A percentile compares a stretch with the other conserved stretches of the same genome.
phyloP scores from a whole-genome alignment of 2,113 vertebrate genomes.

The Pelobates fuscus region DNA sequence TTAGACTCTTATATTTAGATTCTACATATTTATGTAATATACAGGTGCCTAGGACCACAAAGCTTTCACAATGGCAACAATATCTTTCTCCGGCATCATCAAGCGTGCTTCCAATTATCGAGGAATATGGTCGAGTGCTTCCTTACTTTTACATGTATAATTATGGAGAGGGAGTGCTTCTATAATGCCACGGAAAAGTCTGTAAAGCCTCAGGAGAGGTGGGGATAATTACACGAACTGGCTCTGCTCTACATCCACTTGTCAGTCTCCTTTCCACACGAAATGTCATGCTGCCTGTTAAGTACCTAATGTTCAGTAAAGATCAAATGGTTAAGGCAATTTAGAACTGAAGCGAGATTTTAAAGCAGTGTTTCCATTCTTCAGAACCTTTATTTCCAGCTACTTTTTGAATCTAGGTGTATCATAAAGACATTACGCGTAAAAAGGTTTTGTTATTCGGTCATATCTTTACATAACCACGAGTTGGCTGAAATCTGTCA shows the following conservation, averaged over 20 bases:
- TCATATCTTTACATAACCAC: not conserved
- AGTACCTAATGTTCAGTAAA: slow-evolving; percentile 39
- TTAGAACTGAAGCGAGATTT: slow-evolving; percentile 16
- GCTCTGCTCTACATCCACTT: slow-evolving; percentile 26
- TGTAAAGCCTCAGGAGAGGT: slow-evolving; percentile 23
- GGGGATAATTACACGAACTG: slow-evolving; percentile 40
- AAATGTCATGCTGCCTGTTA: slow-evolving; percentile 46
- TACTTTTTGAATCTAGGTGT: slow-evolving; percentile 27
- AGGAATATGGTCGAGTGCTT: not conserved
- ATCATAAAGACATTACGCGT: slow-evolving; percentile 24
- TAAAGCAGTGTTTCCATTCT: slow-evolving; percentile 9
- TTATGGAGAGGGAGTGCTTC: not conserved
- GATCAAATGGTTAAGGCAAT: slow-evolving; percentile 45
- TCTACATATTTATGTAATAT: no score
- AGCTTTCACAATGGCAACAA: not conserved
- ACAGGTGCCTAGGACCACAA: not conserved
- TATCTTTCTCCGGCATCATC: not conserved
- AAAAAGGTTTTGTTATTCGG: slow-evolving; percentile 2
- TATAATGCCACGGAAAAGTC: not conserved
- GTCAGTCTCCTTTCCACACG: slow-evolving; percentile 35
- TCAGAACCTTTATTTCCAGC: not conserved
- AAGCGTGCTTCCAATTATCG: not conserved
- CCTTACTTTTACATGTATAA: not conserved
- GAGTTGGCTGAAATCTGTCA: not conserved
- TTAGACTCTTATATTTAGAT: no score